phyloP scores from a whole-genome alignment of 2,888 invertebrate genomes.

The Imbricaverruca yamaguchii region DNA sequence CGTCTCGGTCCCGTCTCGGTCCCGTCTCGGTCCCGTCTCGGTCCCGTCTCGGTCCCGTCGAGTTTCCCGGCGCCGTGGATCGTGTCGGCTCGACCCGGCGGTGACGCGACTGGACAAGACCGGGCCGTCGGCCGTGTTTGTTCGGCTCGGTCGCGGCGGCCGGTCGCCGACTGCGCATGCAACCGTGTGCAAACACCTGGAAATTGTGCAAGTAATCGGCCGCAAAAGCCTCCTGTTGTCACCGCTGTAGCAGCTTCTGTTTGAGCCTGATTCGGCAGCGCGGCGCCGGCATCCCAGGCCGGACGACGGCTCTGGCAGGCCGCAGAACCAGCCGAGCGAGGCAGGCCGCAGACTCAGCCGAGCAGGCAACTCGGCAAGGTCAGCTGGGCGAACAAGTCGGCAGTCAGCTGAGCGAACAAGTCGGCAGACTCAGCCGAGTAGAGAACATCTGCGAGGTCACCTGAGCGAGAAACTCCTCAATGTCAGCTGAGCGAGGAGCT shows the following conservation, averaged over 20 bases:
- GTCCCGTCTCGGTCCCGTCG: background rate
- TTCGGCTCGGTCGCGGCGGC: background rate
- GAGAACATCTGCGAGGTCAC: too few species aligned
- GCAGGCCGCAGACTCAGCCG: too few species aligned
- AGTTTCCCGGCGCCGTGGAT: background rate
- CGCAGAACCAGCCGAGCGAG: too few species aligned
- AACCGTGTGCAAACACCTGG: constrained; percentile 21
- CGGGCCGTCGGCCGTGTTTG: background rate
- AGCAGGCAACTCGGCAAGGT: too few species aligned
- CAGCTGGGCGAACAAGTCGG: too few species aligned
- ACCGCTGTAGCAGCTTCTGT: constrained; percentile 15
- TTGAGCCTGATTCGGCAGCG: background rate
- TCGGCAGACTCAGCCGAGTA: too few species aligned
- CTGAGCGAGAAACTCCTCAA: too few species aligned
- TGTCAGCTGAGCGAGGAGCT: too few species aligned
- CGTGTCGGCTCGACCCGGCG: background rate
- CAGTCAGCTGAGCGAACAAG: too few species aligned
- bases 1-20: too few species aligned
- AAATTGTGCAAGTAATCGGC: constrained; percentile 19
- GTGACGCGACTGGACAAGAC: background rate
- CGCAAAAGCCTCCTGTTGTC: constrained; percentile 18
- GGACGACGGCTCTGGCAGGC: background rate
- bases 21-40: too few species aligned
- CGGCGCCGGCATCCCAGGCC: background rate
- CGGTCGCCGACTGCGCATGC: constrained; percentile 5